phyloP scores from a whole-genome alignment of 2,113 vertebrate species.

The Willisornis vidua region DNA sequence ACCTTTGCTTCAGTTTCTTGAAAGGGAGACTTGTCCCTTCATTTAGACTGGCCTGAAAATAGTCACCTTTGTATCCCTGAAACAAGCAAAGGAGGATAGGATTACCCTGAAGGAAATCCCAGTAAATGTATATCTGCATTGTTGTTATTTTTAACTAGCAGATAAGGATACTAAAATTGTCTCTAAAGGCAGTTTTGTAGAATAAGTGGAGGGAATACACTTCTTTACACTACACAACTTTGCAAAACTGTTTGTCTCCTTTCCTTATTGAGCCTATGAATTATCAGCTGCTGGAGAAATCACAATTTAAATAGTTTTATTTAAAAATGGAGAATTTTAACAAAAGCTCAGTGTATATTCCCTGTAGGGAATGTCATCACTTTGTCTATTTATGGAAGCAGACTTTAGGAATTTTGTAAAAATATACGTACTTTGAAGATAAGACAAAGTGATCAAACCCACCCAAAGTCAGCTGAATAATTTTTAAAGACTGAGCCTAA shows the following conservation, averaged over 20 bases:
- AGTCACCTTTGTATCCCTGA: background rate
- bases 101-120: background rate
- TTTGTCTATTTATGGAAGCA: slow-evolving; percentile 2
- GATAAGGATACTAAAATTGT: background rate
- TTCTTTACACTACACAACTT: background rate
- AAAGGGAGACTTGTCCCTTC: background rate
- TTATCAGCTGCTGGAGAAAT: background rate
- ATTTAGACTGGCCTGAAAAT: background rate
- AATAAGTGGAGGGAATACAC: background rate
- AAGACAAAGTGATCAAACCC: slow-evolving; percentile 16
- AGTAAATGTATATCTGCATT: background rate
- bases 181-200: background rate
- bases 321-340: background rate
- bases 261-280: background rate
- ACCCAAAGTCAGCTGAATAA: slow-evolving; percentile 4
- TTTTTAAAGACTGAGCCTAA: slow-evolving; percentile 34
- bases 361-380: background rate
- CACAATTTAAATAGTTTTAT: background rate
- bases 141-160: background rate
- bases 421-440: slow-evolving; percentile 16
- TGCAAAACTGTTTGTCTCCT: background rate
- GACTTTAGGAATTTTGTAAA: background rate
- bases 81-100: background rate
- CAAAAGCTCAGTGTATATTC: background rate
- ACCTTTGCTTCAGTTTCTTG: background rate